These are phyloP conservation scores for Willowsia nigromaculata DNA, from an alignment of 2,888 invertebrate genomes.

Conservation along the genomic window DNA sequence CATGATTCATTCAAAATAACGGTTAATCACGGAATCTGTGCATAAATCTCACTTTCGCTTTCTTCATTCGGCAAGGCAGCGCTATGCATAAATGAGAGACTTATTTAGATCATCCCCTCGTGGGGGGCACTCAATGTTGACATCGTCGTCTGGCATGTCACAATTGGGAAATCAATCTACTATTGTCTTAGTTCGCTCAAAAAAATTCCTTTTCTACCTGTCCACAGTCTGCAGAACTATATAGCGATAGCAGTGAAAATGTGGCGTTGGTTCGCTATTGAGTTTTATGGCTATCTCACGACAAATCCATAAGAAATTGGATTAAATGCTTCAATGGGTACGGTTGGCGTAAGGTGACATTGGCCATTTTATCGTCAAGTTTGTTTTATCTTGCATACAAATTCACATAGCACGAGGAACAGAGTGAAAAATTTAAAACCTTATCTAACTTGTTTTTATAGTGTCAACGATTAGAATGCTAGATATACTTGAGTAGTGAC, in stretches of 20 bases:
- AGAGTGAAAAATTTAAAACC: too few relatives aligned
- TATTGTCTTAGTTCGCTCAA: neutral
- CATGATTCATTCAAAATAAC: neutral
- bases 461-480: neutral
- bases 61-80: neutral
- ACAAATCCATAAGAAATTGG: neutral
- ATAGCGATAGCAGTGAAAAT: neutral
- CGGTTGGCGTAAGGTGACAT: slow-evolving; percentile 5
- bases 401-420: too few relatives aligned
- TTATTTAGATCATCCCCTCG: neutral
- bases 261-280: neutral
- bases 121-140: neutral
- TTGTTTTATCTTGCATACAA: too few relatives aligned
- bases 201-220: neutral
- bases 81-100: too few relatives aligned
- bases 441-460: too few relatives aligned
- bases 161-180: neutral
- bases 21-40: neutral
- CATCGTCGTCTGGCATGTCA: neutral
- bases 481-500: neutral
- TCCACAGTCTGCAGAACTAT: neutral
- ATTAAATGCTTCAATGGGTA: too few relatives aligned
- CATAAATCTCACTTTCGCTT: neutral
- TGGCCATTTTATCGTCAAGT: too few relatives aligned
- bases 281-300: neutral